These are phyloP conservation scores for Rachycentron canadum DNA, from an alignment of 2,797 vertebrate species.

Conservation along the genomic window DNA sequence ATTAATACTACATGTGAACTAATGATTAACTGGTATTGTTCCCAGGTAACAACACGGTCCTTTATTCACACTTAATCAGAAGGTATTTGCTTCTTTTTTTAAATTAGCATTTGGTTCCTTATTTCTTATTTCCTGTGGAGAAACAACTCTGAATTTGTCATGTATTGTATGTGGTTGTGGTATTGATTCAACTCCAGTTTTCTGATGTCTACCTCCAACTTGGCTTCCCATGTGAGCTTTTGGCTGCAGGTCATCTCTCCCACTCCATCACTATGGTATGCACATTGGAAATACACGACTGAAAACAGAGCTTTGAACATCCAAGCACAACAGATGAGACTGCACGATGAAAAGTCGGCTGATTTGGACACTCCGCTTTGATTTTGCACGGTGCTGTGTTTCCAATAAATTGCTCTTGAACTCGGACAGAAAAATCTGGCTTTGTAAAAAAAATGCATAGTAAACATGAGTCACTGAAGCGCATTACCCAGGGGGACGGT, in stretches of 20 bases:
- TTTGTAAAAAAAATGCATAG: slow-evolving; percentile 63
- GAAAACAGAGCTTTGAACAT: slow-evolving; percentile 53
- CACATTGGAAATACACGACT: slow-evolving; percentile 1
- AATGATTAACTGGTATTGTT: background rate
- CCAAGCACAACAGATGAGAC: slow-evolving; percentile 41
- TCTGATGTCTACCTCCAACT: slow-evolving; percentile 21
- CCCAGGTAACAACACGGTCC: background rate
- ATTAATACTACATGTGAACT: background rate
- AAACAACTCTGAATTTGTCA: background rate
- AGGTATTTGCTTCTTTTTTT: background rate
- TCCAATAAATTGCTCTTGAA: slow-evolving; percentile 58
- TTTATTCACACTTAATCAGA: background rate
- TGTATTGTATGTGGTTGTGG: slow-evolving; percentile 3
- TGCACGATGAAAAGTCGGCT: slow-evolving; percentile 33
- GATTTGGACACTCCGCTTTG: slow-evolving; percentile 40
- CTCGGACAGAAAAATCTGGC: slow-evolving; percentile 43
- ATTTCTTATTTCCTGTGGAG: slow-evolving; percentile 9
- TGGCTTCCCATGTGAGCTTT: slow-evolving; percentile 19
- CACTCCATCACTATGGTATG: slow-evolving; percentile 35
- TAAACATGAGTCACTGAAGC: slow-evolving; percentile 54
- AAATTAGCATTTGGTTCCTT: background rate
- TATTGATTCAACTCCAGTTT: background rate
- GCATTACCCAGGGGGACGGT: slow-evolving; percentile 17
- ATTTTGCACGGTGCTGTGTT: slow-evolving; percentile 54
- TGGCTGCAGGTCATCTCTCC: slow-evolving; percentile 57